A percentile compares a stretch with the other conserved stretches of the same genome.
Conservation (phyloP, 2,797 vertebrate species). For the Sebastes diploproa region DNA sequence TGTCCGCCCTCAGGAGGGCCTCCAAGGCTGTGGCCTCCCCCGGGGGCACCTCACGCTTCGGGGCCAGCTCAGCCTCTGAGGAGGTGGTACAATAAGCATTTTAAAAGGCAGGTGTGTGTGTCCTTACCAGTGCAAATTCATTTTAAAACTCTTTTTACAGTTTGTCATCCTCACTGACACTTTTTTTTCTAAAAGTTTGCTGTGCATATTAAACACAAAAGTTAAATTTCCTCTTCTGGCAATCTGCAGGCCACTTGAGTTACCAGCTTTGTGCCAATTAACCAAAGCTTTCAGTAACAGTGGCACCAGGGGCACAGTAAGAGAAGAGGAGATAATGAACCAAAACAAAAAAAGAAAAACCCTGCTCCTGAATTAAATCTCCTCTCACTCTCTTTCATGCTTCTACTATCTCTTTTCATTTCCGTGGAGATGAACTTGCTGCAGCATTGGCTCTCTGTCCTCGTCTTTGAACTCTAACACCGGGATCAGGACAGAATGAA, state of each 20-base stretch:
- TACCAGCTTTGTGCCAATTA: background rate
- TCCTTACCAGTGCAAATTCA: background rate
- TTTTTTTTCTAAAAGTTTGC: background rate
- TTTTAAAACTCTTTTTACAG: background rate
- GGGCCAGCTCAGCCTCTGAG: slow-evolving; percentile 92
- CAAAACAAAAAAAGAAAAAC: no score
- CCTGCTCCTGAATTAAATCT: no score
- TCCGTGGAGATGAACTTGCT: slow-evolving; percentile 26
- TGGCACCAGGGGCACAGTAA: background rate
- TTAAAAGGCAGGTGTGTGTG: background rate
- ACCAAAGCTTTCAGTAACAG: background rate
- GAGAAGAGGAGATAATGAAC: background rate
- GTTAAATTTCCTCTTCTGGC: background rate
- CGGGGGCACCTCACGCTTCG: slow-evolving; percentile 89
- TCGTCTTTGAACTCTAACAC: slow-evolving; percentile 45
- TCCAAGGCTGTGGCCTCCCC: slow-evolving; percentile 94
- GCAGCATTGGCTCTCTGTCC: background rate
- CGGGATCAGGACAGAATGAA: slow-evolving; percentile 33
- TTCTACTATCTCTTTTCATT: slow-evolving; percentile 33
- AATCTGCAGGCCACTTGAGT: background rate
- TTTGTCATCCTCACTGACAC: no score
- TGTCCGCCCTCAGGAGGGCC: slow-evolving; percentile 91
- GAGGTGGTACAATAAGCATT: background rate
- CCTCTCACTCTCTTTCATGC: background rate
- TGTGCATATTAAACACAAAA: background rate